These are phyloP conservation scores for Uria lomvia DNA, from an alignment of 2,113 vertebrate species.

Conservation along the genomic window DNA sequence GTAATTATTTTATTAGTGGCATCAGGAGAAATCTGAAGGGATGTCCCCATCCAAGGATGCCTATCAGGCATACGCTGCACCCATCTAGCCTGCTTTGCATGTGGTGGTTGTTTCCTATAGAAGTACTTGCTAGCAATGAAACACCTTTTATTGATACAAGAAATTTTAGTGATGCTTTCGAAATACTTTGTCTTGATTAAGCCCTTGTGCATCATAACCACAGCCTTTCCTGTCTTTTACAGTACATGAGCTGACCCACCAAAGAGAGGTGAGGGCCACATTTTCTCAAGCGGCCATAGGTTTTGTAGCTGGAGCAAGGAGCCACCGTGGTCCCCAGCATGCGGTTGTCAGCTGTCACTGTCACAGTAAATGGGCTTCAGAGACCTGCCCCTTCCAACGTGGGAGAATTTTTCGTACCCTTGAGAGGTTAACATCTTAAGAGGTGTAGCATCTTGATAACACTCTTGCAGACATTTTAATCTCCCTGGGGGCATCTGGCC, in stretches of 20 bases:
- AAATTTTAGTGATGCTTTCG: background rate
- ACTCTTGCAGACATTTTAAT: background rate
- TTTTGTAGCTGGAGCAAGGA: background rate
- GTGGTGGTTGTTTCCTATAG: background rate
- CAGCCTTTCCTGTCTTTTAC: background rate
- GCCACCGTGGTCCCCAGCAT: background rate
- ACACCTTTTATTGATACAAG: background rate
- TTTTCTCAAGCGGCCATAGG: background rate
- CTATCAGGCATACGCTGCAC: background rate
- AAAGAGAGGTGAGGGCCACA: background rate
- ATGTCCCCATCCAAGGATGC: background rate
- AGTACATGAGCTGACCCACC: background rate
- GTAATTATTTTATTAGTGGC: background rate
- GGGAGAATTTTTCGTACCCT: background rate
- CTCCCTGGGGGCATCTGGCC: background rate
- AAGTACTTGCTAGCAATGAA: background rate
- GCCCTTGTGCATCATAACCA: background rate
- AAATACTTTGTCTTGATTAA: background rate
- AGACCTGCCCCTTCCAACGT: fast-evolving
- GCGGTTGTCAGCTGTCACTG: background rate
- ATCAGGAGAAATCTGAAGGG: background rate
- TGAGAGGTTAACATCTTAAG: background rate
- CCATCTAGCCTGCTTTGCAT: background rate
- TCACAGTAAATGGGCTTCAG: background rate
- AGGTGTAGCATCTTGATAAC: background rate